Base-by-base conservation (phyloP, 2,888 invertebrate genomes). In the Hirtodrosophila alboralis region DNA sequence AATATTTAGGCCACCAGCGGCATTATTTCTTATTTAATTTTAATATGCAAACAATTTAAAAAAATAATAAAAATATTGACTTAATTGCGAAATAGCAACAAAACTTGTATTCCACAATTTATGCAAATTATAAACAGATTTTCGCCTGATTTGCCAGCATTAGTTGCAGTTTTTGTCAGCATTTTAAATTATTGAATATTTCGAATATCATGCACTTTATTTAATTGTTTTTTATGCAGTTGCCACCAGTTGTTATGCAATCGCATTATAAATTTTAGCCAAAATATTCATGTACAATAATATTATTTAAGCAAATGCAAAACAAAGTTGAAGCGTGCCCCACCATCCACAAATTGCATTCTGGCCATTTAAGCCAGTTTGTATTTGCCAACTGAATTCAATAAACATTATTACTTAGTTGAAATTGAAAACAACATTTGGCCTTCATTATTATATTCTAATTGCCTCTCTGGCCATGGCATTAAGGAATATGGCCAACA, bases 401-500 rank as follows among this genome's bases (percentile, higher is more conserved):
- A 33, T 34, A 41, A 23, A 34, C 56, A 52, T 75, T n/a, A n/a
- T n/a, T 79, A 73, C 60, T 73, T 61, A 53, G 56, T 57, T 49
- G 37, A 59, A 63, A 69, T 69, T 71, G 71, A 51, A 54, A 63
- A 64, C 43, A 63, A 31, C 71, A 64, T 63, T 70, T 53, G 53
- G 51, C 34, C 18, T 30, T 51, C 75, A 67, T 75, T 77, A 67
- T 76, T 79, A 83, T 79, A n/a, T 84, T 80, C 65, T 72, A 84
- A 76, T 80, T 80, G 80, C 48, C 64, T 67, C 64, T 62, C 13
- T 36, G 31, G 10, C 52, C 18, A 27, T 26, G 47, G 34, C 58
- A 44, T 52, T 62, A 51, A 48, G 28, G 26, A 16, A 64, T 47
- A 65, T 60, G 36, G 21, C 61, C 60, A 40, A 45, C 26, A 41